Evolutionary conservation across 2,888 invertebrate species (phyloP).

Genomic region (Mimachlamys varia): DNA sequence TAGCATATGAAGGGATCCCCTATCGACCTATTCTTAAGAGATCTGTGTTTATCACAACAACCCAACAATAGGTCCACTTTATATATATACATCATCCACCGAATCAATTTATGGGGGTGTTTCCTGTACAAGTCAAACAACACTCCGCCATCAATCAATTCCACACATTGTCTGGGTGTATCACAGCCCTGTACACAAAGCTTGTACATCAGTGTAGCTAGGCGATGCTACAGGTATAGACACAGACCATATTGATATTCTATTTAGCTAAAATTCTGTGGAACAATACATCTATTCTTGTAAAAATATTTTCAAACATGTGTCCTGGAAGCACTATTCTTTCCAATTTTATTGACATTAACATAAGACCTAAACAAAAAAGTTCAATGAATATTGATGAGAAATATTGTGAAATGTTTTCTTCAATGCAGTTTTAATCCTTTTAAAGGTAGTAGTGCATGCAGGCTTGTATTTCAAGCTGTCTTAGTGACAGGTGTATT

Average conservation of each 20-base stretch:
- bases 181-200: neutral
- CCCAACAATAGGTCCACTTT: neutral
- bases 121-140: neutral
- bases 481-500: too few species aligned
- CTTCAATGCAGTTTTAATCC: too few species aligned
- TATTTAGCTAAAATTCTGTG: neutral
- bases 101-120: neutral
- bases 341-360: too few species aligned
- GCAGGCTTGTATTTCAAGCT: too few species aligned
- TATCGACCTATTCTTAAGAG: neutral
- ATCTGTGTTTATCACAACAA: neutral
- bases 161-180: neutral
- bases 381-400: too few species aligned
- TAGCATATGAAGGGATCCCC: neutral
- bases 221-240: neutral
- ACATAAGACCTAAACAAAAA: too few species aligned
- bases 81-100: neutral
- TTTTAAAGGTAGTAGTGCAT: too few species aligned
- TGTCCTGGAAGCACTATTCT: too few species aligned
- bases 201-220: neutral
- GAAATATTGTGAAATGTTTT: too few species aligned
- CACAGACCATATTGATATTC: neutral
- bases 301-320: neutral
- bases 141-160: neutral
- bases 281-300: neutral